Evolutionary conservation across 2,888 invertebrate species (phyloP).

Genomic region (Ashinkailepas kermadecensis): DNA sequence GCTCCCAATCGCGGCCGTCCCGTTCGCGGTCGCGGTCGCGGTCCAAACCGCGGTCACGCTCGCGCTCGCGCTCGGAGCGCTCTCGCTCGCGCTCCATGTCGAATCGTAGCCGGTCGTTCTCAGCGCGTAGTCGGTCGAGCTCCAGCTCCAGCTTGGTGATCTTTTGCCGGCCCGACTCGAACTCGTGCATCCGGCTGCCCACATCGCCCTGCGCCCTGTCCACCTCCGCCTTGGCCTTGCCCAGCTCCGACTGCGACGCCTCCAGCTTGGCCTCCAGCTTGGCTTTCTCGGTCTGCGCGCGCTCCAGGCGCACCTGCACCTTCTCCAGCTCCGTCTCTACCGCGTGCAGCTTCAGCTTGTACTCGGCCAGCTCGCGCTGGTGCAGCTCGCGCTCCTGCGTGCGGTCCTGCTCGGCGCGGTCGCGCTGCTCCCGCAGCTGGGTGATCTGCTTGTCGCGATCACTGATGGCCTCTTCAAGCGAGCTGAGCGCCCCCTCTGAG

Average conservation of each 20-base stretch:
- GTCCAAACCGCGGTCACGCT: slow-evolving; percentile 26
- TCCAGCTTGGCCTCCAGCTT: slow-evolving; percentile 83
- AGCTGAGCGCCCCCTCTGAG: slow-evolving; percentile 84
- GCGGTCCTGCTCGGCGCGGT: slow-evolving; percentile 90
- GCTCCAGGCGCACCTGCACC: slow-evolving; percentile 66
- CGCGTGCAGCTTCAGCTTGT: slow-evolving; percentile 86
- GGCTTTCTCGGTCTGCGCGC: slow-evolving; percentile 84
- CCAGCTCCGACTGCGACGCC: slow-evolving; percentile 84
- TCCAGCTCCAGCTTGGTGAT: slow-evolving; percentile 78
- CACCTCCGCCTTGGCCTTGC: slow-evolving; percentile 86
- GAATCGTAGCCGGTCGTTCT: slow-evolving; percentile 55
- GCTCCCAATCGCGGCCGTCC: slow-evolving; percentile 15
- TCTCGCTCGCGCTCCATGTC: slow-evolving; percentile 59
- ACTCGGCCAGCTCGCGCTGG: slow-evolving; percentile 87
- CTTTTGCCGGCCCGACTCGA: slow-evolving; percentile 76
- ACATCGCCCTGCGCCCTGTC: slow-evolving; percentile 86
- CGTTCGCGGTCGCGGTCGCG: slow-evolving; percentile 25
- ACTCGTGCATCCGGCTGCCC: slow-evolving; percentile 79
- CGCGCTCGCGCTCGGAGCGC: slow-evolving; percentile 24
- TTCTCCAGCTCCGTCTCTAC: slow-evolving; percentile 66
- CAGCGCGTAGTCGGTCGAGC: slow-evolving; percentile 59
- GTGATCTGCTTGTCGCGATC: slow-evolving; percentile 97
- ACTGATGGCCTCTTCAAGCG: slow-evolving; percentile 87
- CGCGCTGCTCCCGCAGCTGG: slow-evolving; percentile 85
- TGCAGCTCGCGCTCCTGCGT: slow-evolving; percentile 91